A percentile compares a stretch with the other conserved stretches of the same genome.
Conservation (phyloP, 1,140 invertebrate species). For the Neotoxoptera formosana region DNA sequence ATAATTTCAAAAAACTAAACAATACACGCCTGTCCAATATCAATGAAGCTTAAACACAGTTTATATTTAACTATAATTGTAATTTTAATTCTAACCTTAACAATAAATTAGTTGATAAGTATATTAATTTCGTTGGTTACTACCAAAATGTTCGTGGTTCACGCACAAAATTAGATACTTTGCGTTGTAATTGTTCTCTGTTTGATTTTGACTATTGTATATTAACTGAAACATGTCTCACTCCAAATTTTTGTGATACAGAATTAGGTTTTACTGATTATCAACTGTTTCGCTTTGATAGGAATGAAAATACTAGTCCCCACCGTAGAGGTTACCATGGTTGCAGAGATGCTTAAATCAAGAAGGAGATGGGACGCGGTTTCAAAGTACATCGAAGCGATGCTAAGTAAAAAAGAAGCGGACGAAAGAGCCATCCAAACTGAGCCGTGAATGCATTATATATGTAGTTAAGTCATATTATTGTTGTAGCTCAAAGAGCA, state of each 20-base stretch:
- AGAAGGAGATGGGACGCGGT: too few species aligned
- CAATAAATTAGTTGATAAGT: background rate
- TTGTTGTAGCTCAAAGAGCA: too few species aligned
- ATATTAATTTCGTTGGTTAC: background rate
- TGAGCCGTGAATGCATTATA: too few species aligned
- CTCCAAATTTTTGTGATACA: background rate
- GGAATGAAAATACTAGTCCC: conserved; percentile 10
- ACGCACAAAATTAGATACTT: background rate
- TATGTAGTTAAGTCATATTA: too few species aligned
- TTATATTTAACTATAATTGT: background rate
- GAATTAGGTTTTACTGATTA: background rate
- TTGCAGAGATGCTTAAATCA: too few species aligned
- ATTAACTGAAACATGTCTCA: background rate
- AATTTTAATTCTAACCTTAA: background rate
- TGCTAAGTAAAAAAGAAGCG: too few species aligned
- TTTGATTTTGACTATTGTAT: background rate
- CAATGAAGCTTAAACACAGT: background rate
- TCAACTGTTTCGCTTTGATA: background rate
- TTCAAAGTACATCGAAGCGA: too few species aligned
- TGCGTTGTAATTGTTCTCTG: background rate
- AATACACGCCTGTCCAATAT: background rate
- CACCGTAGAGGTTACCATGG: background rate
- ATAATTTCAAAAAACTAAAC: background rate
- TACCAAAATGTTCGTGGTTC: conserved; percentile 9
- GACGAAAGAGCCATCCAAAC: too few species aligned